Conservation (phyloP, 2,797 vertebrate genomes). For the Antennarius maculatus region DNA sequence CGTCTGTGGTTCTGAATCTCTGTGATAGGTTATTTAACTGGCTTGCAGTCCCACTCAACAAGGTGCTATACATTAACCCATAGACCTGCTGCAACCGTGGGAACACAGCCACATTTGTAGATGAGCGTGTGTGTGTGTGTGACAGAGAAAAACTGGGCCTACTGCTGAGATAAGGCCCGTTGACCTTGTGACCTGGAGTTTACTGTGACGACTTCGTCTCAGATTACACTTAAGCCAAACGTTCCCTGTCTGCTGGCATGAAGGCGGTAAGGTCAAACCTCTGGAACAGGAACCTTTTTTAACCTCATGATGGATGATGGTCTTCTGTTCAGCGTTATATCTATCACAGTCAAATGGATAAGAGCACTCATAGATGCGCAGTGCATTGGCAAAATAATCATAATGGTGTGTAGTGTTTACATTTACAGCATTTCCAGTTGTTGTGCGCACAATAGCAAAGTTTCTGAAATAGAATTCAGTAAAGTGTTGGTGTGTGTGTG, state of each 20-base stretch:
- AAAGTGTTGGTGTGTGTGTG: constrained; percentile 19
- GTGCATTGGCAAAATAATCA: background rate
- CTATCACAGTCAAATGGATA: constrained; percentile 34
- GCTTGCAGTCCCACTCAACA: constrained; percentile 67
- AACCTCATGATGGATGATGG: constrained; percentile 48
- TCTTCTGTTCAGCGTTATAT: constrained; percentile 35
- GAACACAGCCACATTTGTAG: constrained; percentile 56
- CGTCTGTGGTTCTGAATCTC: constrained; percentile 66
- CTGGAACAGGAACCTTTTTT: constrained; percentile 45
- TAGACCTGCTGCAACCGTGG: constrained; percentile 66
- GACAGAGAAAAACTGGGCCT: constrained; percentile 43
- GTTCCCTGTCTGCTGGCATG: constrained; percentile 55
- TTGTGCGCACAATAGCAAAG: background rate
- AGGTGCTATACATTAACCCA: constrained; percentile 68
- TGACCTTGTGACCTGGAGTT: constrained; percentile 63
- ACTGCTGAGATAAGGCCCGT: constrained; percentile 68
- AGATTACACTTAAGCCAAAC: constrained; percentile 67
- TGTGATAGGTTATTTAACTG: constrained; percentile 70
- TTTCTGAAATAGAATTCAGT: background rate
- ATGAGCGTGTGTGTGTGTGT: constrained; percentile 3
- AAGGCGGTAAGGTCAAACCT: constrained; percentile 56
- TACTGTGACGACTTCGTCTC: constrained; percentile 64
- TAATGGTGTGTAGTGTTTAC: constrained; percentile 36
- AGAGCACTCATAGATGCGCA: constrained; percentile 10
- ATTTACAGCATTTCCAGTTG: background rate